Base-by-base conservation (phyloP, 2,113 vertebrate species). In the Lophotis ruficrista region DNA sequence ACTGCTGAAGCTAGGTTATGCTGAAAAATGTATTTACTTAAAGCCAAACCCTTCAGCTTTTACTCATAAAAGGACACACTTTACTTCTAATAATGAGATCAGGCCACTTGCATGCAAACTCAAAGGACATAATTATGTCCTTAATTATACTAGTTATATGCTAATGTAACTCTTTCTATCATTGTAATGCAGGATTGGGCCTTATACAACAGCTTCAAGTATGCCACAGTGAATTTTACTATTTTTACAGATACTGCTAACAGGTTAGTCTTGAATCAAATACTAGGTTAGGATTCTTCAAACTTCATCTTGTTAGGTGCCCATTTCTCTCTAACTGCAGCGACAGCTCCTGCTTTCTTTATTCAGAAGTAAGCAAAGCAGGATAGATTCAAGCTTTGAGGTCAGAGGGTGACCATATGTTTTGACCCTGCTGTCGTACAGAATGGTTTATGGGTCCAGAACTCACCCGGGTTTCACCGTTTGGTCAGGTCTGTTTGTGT, bases 401-500 rank as follows among this genome's bases (percentile, higher is more conserved):
- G 68, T 71, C 60, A 86, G 85, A 83, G 50, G 31, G 45, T 41
- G 80, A 41, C 38, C 57, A 1, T 51, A 11, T 51, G 41, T 90
- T 72, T 62, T 33, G 65, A 43, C 43, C 31, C 37, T 66, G n/a
- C 60, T 86, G 38, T 53, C 43, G 47, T 3, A 14, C 0, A 6
- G 60, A 22, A 35, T 58, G 51, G 45, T 66, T 84, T 60, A 38
- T 70, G 54, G 83, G 66, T 76, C 35, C 58, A 79, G 81, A 54
- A 37, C 50, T 53, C 47, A 20, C 37, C 35, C 51, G 28, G 48
- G 38, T 83, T 84, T 81, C 71, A 43, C 22, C 81, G 45, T 89
- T 93, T 93, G 90, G 37, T 81, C 68, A 83, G 90, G 83, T 73
- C 75, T 92, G 76, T 94, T 94, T 95, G 83, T 53, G 50, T 50